phyloP scores from a whole-genome alignment of 2,888 invertebrate genomes.

The Argyresthia albistria region DNA sequence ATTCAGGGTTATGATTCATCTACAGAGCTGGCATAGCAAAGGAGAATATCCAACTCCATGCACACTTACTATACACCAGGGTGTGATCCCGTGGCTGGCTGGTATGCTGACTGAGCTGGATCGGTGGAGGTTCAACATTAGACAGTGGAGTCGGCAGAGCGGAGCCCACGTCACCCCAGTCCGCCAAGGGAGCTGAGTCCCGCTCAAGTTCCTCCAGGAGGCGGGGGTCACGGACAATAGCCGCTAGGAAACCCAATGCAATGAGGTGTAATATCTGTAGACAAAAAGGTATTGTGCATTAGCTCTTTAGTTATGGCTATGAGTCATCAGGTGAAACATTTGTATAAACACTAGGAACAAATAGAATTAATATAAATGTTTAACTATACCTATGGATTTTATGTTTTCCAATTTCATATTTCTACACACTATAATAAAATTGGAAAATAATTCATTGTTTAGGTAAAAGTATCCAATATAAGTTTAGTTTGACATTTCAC shows the following conservation, averaged over 20 bases:
- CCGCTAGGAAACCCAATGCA: conserved; percentile 81
- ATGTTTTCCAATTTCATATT: too few species aligned
- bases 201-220: conserved; percentile 75
- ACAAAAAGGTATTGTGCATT: not conserved
- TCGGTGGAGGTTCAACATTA: conserved; percentile 75
- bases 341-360: too few species aligned
- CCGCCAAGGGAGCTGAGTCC: conserved; percentile 52
- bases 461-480: too few species aligned
- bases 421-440: too few species aligned
- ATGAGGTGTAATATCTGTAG: conserved; percentile 81
- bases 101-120: conserved; percentile 63
- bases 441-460: too few species aligned
- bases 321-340: too few species aligned
- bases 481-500: too few species aligned
- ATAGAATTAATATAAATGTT: too few species aligned
- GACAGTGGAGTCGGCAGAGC: conserved; percentile 80
- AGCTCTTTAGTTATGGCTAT: not conserved
- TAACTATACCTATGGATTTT: too few species aligned
- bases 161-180: conserved; percentile 49
- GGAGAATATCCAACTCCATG: not conserved
- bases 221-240: conserved; percentile 81
- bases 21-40: too few species aligned
- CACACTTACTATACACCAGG: conserved; percentile 78
- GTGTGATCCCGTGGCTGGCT: conserved; percentile 68
- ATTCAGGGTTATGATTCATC: too few species aligned